Conservation (phyloP, 1,140 invertebrate species). For the Trachymyrmex septentrionalis region DNA sequence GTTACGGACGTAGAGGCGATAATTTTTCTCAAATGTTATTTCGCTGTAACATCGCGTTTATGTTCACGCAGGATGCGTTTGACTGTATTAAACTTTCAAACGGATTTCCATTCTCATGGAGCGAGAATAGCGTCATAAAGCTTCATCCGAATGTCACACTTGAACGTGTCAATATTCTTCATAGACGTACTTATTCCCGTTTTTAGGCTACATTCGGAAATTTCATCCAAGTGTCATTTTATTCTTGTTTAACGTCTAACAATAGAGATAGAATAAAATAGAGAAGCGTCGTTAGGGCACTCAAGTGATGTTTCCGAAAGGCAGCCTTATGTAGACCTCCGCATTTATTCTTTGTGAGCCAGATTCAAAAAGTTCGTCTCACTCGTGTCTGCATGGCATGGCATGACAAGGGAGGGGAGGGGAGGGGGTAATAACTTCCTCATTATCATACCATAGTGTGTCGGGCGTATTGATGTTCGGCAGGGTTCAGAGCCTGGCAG, state of each 20-base stretch:
- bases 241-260: too few species aligned
- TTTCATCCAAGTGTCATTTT: too few species aligned
- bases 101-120: neutral
- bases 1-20: neutral
- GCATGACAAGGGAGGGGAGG: neutral
- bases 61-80: neutral
- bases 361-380: conserved; percentile 20
- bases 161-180: conserved; percentile 1
- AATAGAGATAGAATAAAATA: too few species aligned
- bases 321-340: neutral
- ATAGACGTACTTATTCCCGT: neutral
- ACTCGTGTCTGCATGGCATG: neutral
- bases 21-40: neutral
- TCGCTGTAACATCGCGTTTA: neutral
- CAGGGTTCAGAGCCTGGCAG: conserved; percentile 90
- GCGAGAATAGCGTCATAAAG: neutral
- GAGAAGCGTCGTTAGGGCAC: too few species aligned
- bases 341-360: neutral
- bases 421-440: conserved; percentile 61
- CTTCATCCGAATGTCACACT: neutral
- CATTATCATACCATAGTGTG: conserved; percentile 87
- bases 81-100: neutral
- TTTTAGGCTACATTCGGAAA: too few species aligned
- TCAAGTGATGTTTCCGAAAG: too few species aligned
- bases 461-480: conserved; percentile 88